Percentiles rank a stretch among this genome's conserved stretches.
Conservation (phyloP, 2,888 invertebrate genomes). For the Drosophila neonasuta region DNA sequence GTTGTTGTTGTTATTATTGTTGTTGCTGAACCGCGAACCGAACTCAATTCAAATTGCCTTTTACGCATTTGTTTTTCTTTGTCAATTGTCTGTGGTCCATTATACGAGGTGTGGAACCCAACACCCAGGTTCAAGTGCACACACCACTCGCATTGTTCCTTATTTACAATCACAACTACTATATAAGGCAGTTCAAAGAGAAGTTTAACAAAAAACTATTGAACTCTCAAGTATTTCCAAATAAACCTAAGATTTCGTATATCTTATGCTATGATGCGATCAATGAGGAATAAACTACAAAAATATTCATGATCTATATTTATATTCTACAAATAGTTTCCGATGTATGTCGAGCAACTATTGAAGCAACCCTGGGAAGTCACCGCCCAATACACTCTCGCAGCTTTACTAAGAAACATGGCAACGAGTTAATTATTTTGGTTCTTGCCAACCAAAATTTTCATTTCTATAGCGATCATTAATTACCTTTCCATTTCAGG, state of each 20-base stretch:
- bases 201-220: conserved; percentile 8
- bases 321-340: conserved; percentile 1
- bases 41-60: conserved; percentile 41
- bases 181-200: conserved; percentile 20
- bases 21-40: conserved; percentile 45
- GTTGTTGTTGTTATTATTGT: conserved; percentile 44
- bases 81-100: conserved; percentile 61
- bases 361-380: conserved; percentile 24
- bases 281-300: not conserved
- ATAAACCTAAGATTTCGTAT: not conserved
- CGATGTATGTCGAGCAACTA: not conserved
- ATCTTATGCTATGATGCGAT: conserved; percentile 1
- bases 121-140: conserved; percentile 70
- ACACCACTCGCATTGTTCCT: conserved; percentile 38
- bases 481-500: conserved; percentile 73
- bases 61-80: conserved; percentile 73
- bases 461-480: conserved; percentile 62
- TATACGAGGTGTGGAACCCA: conserved; percentile 60
- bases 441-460: conserved; percentile 57
- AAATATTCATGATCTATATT: not conserved
- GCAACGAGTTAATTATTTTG: conserved; percentile 66
- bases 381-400: conserved; percentile 37
- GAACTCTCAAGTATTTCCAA: conserved; percentile 13
- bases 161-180: conserved; percentile 12
- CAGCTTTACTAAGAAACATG: conserved; percentile 47